Evolutionary conservation across 2,113 vertebrate genomes (phyloP).

Genomic region (Porphyrio hochstetteri): DNA sequence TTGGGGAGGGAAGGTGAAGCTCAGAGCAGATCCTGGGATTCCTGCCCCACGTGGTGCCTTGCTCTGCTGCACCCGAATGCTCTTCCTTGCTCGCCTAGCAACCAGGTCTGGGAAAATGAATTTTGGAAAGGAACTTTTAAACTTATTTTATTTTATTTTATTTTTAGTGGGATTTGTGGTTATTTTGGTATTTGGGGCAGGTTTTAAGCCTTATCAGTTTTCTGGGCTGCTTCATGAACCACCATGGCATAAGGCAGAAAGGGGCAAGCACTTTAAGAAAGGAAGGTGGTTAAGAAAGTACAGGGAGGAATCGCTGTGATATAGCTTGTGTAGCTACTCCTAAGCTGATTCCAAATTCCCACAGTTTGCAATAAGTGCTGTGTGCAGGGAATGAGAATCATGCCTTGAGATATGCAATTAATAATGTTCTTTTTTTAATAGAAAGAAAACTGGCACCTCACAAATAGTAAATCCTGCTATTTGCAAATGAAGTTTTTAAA

Average conservation of each 20-base stretch:
- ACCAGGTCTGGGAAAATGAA: background rate
- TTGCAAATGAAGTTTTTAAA: conserved; percentile 9
- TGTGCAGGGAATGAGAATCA: background rate
- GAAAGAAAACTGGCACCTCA: conserved; percentile 45
- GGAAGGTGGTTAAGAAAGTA: background rate
- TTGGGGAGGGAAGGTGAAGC: background rate
- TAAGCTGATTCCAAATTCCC: background rate
- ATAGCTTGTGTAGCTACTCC: background rate
- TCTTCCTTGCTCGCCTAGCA: fast-evolving
- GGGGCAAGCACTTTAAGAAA: background rate
- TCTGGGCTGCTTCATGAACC: background rate
- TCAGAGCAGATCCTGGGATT: background rate
- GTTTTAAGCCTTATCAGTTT: background rate
- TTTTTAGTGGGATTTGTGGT: background rate
- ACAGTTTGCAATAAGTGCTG: background rate
- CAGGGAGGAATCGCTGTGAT: background rate
- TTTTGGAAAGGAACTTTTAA: background rate
- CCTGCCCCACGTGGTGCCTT: fast-evolving
- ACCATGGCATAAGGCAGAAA: background rate
- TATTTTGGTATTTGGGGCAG: too few relatives aligned
- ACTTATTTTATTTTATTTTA: too few relatives aligned
- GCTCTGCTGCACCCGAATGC: background rate
- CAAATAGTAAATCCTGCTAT: conserved; percentile 61
- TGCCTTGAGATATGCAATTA: background rate
- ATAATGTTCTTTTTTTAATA: conserved; percentile 27